Evolutionary conservation across 2,113 vertebrate species (phyloP), one percentile per base, ranked within the genome.

Genomic region (Corythoichthys intestinalis): DNA sequence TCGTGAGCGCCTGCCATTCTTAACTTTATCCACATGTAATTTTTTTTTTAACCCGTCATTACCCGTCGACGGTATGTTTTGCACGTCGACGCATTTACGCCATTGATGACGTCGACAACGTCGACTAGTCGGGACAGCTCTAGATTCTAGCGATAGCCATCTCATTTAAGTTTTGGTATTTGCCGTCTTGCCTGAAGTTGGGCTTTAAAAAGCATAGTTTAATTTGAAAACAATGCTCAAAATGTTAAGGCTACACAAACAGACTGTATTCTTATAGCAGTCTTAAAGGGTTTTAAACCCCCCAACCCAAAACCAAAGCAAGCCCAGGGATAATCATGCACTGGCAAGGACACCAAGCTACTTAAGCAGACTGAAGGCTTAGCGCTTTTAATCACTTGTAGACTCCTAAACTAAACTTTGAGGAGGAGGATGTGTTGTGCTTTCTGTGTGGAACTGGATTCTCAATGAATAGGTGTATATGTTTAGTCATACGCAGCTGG

Each of bases 211-310:
- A 60, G 9, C 48, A 34, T 65, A 64, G 74, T 70, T 86, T 78
- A 62, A 77, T 77, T 85, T 74, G 67, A 72, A 44, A 70, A 60
- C 75, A 6, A 37, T 17, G 69, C 70, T 60, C 78, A 71, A 80
- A 79, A 82, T 35, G 67, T 78, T 69, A 62, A 67, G 66, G 75
- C 73, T 59, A 34, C 17, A 80, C 81, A 83, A 79, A 88, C 84
- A 86, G 88, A 81, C 78, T 84, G 80, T 73, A 73, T 80, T 83
- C 79, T 80, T 69, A 84, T 83, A 84, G 70, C 70, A 37, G 70
- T 28, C 71, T 76, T 75, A 86, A 44, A 44, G 41, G 9, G 81
- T 72, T 67, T 78, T 47, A 75, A 71, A 69, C 53, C 35, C 67
- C 68, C 76, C 2, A 17, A 8, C 34, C 15, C 48, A 8, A 6